Conservation (phyloP, 1,140 invertebrate species). For the Phenacoccus solenopsis region DNA sequence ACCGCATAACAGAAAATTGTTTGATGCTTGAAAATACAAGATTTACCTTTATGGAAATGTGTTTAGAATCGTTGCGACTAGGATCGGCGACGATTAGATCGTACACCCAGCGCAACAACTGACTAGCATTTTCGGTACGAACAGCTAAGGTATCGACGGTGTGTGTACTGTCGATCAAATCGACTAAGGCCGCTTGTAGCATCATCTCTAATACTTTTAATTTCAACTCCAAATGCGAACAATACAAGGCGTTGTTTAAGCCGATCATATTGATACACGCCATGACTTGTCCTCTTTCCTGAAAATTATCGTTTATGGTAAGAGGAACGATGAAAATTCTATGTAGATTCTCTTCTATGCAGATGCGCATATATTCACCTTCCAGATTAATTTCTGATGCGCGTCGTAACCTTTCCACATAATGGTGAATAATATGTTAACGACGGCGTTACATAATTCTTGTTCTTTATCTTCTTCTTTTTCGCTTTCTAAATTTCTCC, state of each 20-base stretch:
- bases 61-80: conserved; percentile 38
- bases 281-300: conserved; percentile 47
- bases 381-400: conserved; percentile 43
- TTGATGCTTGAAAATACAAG: too few relatives aligned
- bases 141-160: conserved; percentile 22
- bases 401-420: conserved; percentile 49
- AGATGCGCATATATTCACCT: conserved; percentile 31
- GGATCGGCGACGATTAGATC: conserved; percentile 44
- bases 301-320: conserved; percentile 18
- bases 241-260: conserved; percentile 43
- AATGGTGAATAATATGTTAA: conserved; percentile 43
- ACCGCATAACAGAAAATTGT: too few relatives aligned
- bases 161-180: conserved; percentile 40
- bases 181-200: conserved; percentile 42
- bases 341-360: not conserved
- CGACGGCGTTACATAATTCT: conserved; percentile 44
- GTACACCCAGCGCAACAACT: conserved; percentile 44
- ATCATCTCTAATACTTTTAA: conserved; percentile 47
- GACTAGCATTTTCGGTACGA: conserved; percentile 40
- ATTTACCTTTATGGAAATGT: conserved; percentile 34
- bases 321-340: conserved; percentile 9
- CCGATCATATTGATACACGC: conserved; percentile 46
- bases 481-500: conserved; percentile 30
- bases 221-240: conserved; percentile 42
- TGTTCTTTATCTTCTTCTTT: conserved; percentile 38